Evolutionary conservation across 2,113 vertebrate species (phyloP), one percentile per base, ranked within the genome.

Genomic region (Xenotilapia leptura): DNA sequence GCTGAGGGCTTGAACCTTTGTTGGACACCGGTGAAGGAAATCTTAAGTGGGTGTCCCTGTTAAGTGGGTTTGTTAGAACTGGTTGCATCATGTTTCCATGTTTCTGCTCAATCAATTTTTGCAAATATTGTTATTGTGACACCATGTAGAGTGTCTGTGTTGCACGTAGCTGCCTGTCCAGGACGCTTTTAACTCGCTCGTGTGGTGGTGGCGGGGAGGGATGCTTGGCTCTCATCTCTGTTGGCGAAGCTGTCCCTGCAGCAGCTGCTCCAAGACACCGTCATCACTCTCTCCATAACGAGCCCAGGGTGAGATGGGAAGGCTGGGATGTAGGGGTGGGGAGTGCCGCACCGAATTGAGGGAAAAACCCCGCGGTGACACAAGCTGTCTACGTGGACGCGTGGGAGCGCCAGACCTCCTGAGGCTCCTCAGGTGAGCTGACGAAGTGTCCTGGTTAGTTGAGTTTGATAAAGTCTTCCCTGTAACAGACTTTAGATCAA

Each of bases 231-330:
- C 86, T 79, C 53, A 6, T 90, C 80, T 90, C 89, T 68, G 19
- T 86, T 92, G 94, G 94, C 89, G 38, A 83, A 42, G 53, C 54
- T 3, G 45, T 86, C 87, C 92, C 91, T 40, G 88, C 88, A 93
- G 91, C 94, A 94, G 94, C 94, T 95, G 95, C 94, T 94, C 82
- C 83, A 77, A 92, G 89, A 90, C 93, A 91, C 40, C 89, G 81
- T 91, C 94, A 95, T 94, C 92, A 93, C 90, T 96, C 93, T 95
- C 88, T 88, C 87, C 54, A 5, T 94, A 95, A 95, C 83, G 88
- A 95, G 93, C 90, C 70, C 87, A 62, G 89, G 92, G 89, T 92
- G 90, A 85, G 89, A 84, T 75, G 88, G 92, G 88, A 92, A 90
- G 87, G 88, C n/a, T 89, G 60, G 84, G 60, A 49, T 9, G 92